Evolutionary conservation across 1,140 invertebrate genomes (phyloP).

Genomic region (Pachypeltis micranthus): DNA sequence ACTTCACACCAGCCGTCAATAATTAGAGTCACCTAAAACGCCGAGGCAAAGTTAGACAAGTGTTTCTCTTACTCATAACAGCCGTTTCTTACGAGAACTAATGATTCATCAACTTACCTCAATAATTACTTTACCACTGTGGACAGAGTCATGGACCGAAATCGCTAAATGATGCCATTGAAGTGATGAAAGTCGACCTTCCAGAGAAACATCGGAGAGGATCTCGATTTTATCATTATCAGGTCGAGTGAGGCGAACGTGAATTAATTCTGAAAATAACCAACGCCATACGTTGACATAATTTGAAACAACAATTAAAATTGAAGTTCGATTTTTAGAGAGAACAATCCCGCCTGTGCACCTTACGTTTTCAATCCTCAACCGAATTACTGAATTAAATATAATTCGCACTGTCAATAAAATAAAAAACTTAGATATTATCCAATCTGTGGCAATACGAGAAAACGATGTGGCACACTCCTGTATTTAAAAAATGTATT

Average conservation of each 20-base stretch:
- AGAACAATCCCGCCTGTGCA: no score
- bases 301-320: no score
- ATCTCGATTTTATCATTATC: conserved; percentile 42
- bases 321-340: no score
- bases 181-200: conserved; percentile 37
- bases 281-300: no score
- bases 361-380: no score
- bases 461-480: no score
- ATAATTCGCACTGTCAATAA: background rate
- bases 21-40: conserved; percentile 39
- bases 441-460: no score
- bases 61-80: background rate
- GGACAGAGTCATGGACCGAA: conserved; percentile 45
- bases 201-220: conserved; percentile 41
- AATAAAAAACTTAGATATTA: background rate
- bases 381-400: background rate
- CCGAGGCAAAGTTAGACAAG: background rate
- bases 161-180: conserved; percentile 48
- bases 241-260: conserved; percentile 40
- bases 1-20: conserved; percentile 41
- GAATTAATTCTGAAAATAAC: conserved; percentile 21
- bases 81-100: no score
- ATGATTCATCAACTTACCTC: conserved; percentile 25
- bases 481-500: background rate
- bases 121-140: conserved; percentile 42